These are phyloP conservation scores for Pardalotus punctatus DNA, from an alignment of 2,113 vertebrate genomes.

Conservation along the genomic window DNA sequence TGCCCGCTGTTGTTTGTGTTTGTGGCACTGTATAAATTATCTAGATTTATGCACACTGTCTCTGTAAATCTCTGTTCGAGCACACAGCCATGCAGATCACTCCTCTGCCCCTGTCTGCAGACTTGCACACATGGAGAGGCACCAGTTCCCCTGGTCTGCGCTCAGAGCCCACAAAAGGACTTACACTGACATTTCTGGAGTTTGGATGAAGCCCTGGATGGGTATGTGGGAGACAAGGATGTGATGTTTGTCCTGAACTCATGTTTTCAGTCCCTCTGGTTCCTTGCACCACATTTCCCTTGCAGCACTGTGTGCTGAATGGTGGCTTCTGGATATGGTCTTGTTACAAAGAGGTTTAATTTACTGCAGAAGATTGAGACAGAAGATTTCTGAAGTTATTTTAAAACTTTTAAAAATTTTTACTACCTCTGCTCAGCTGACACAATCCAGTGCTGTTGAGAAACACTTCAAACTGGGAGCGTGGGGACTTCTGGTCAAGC, in stretches of 20 bases:
- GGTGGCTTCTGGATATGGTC: neutral
- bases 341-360: neutral
- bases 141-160: neutral
- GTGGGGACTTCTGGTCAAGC: neutral
- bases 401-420: too few species aligned
- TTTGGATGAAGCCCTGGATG: neutral
- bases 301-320: neutral
- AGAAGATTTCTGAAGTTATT: neutral
- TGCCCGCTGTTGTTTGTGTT: constrained; percentile 10
- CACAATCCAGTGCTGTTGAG: neutral
- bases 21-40: constrained; percentile 27
- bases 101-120: neutral
- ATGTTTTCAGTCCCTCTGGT: neutral
- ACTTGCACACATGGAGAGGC: neutral
- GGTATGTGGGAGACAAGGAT: neutral
- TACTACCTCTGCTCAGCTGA: neutral
- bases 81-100: neutral
- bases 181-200: rapidly evolving
- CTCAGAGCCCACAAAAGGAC: neutral
- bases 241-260: neutral
- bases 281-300: neutral
- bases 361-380: neutral
- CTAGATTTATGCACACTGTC: neutral
- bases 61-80: neutral
- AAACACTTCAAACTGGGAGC: neutral